Percentiles rank a stretch among this genome's conserved stretches.
Conservation (phyloP, 2,888 invertebrate genomes). For the Dysmachus trigonus region DNA sequence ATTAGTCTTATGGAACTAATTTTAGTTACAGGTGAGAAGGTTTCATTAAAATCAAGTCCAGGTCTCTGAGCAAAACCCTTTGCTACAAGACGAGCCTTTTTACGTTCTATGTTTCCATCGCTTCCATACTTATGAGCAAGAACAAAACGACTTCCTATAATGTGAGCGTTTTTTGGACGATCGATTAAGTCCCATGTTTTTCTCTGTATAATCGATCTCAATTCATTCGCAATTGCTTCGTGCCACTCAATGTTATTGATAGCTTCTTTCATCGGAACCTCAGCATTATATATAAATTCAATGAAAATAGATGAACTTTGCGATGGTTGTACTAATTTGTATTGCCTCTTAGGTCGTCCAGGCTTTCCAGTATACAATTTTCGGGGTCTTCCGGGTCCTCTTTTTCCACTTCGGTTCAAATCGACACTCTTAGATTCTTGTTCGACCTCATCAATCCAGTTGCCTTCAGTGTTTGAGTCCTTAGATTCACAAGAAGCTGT, state of each 20-base stretch:
- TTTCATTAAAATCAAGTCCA: background rate
- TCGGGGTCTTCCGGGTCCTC: slow-evolving; percentile 44
- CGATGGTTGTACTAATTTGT: slow-evolving; percentile 20
- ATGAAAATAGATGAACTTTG: background rate
- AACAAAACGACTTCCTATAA: slow-evolving; percentile 6
- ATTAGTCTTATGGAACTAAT: background rate
- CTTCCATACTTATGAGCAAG: slow-evolving; percentile 5
- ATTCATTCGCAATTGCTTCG: slow-evolving; percentile 49
- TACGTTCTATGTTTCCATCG: background rate
- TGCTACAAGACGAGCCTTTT: background rate
- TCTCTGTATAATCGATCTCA: slow-evolving; percentile 48
- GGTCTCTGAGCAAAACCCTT: slow-evolving; percentile 15
- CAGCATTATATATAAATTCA: background rate
- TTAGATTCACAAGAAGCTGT: background rate
- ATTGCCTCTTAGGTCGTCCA: slow-evolving; percentile 48
- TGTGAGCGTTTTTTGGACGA: background rate
- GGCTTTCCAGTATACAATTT: slow-evolving; percentile 46
- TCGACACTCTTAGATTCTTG: background rate
- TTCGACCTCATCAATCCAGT: background rate
- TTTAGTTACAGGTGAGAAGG: slow-evolving; percentile 7
- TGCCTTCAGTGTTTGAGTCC: background rate
- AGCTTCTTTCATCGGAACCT: background rate
- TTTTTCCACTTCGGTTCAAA: background rate
- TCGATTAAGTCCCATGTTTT: slow-evolving; percentile 45
- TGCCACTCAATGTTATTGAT: slow-evolving; percentile 43